Percentiles rank a stretch among this genome's conserved stretches.
These are phyloP conservation scores for Zelleria hepariella DNA, from an alignment of 2,888 invertebrate species.

Conservation along the genomic window DNA sequence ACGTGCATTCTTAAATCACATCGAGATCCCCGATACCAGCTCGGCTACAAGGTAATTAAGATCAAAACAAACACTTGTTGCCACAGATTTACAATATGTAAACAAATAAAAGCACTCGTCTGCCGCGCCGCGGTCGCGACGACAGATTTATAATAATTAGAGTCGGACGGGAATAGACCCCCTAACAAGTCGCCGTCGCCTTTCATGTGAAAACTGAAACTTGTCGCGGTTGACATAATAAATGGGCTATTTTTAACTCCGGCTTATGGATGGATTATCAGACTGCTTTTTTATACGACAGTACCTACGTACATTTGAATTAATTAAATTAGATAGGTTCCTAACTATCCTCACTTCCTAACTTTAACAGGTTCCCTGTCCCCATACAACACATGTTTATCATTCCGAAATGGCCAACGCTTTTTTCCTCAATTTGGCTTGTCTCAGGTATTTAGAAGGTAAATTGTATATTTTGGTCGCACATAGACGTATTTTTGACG, in stretches of 20 bases:
- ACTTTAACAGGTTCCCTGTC: too few species aligned
- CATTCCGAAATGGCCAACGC: too few species aligned
- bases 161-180: slow-evolving; percentile 7
- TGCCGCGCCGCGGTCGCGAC: slow-evolving; percentile 36
- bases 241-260: not conserved
- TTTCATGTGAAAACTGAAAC: slow-evolving; percentile 3
- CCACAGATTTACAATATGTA: slow-evolving; percentile 36
- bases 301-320: not conserved
- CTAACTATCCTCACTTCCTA: not conserved
- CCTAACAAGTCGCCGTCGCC: not conserved
- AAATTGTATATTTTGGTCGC: too few species aligned
- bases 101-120: slow-evolving; percentile 1
- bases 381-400: too few species aligned
- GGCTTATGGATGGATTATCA: not conserved
- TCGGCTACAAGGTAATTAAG: slow-evolving; percentile 27
- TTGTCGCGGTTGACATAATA: not conserved
- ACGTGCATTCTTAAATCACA: too few species aligned
- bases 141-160: slow-evolving; percentile 70
- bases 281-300: not conserved
- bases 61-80: slow-evolving; percentile 41
- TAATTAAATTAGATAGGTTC: not conserved
- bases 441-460: too few species aligned
- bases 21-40: not conserved
- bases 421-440: too few species aligned
- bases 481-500: too few species aligned